Evolutionary conservation across 1,140 invertebrate species (phyloP), one percentile per base, ranked within the genome.

Genomic region (Drosophila truncata): DNA sequence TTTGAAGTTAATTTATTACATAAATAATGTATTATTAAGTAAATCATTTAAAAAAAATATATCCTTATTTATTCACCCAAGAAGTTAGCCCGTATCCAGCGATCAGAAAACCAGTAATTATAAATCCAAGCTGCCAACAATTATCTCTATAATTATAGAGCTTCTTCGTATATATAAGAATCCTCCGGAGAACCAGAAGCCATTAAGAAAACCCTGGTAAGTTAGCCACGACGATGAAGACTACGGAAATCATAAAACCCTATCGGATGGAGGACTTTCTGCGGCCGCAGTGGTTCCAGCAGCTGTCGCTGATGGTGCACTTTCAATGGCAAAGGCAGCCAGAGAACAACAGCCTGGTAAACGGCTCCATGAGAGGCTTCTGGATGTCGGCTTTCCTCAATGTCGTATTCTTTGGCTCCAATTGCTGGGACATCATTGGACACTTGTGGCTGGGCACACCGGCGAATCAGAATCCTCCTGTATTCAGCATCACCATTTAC

Each of bases 401-500:
- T 18, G 7, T 49, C 4, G 0, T 20, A 0, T 84, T 73, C 37
- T 73, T 49, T 3, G 20, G 47, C 18, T 10, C 20, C 14, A 71
- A 80, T 37, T 14, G 44, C 1, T 60, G 63, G 7, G 63, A 73
- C 4, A 27, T 84, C 0, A 0, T 71, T 0, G 20, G 9, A 6
- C 39, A 55, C 1, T 0, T 58, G 13, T 11, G 31, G 4, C 10
- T 52, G 16, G 78, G 67, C 11, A 8, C 10, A 4, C 35, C 49
- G 0, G 5, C 44, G 2, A 54, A 62, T 46, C 61, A 49, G 3
- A 82, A 86, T 37, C 49, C 80, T 4, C 58, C 82, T 5, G 57
- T 70, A 0, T 0, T 85, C 0, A 67, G 73, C 64, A 82, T 86
- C 5, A 62, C 67, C 2, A 8, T 55, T 1, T 85, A 75, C 42